These are phyloP conservation scores for Phalacrocorax aristotelis DNA, from an alignment of 2,113 vertebrate species.

Conservation along the genomic window DNA sequence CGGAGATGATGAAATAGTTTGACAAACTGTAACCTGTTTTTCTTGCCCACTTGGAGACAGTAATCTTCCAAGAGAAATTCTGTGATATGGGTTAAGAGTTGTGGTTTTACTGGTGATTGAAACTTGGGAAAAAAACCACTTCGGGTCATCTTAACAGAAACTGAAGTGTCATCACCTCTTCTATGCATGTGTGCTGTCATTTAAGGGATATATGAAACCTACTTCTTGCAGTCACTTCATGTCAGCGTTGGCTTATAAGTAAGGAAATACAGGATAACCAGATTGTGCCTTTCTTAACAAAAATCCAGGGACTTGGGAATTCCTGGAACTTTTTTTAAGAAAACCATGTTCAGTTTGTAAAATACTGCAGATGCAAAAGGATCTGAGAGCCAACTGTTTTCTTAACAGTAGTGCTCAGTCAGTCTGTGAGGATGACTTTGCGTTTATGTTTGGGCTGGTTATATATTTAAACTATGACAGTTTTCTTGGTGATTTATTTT, in stretches of 20 bases:
- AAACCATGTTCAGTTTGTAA: not conserved
- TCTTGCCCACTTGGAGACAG: not conserved
- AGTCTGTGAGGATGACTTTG: not conserved
- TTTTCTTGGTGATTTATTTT: no score
- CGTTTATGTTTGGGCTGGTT: not conserved
- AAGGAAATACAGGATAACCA: not conserved
- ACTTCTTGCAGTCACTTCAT: not conserved
- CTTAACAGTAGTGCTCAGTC: not conserved
- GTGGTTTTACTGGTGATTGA: not conserved
- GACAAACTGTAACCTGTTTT: not conserved
- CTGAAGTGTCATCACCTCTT: not conserved
- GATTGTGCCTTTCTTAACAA: not conserved
- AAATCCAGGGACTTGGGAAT: not conserved
- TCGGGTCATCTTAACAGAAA: not conserved
- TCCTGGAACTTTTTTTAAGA: not conserved
- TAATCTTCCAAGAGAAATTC: not conserved
- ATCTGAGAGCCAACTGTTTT: not conserved
- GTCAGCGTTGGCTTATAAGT: not conserved
- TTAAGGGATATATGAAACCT: not conserved
- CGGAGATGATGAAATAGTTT: not conserved
- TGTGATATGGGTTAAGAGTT: not conserved
- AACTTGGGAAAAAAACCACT: not conserved
- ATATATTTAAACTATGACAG: not conserved
- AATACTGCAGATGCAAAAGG: not conserved
- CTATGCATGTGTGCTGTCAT: fast-evolving